Conservation (phyloP, 2,888 invertebrate species). For the Euplagia quadripunctaria region DNA sequence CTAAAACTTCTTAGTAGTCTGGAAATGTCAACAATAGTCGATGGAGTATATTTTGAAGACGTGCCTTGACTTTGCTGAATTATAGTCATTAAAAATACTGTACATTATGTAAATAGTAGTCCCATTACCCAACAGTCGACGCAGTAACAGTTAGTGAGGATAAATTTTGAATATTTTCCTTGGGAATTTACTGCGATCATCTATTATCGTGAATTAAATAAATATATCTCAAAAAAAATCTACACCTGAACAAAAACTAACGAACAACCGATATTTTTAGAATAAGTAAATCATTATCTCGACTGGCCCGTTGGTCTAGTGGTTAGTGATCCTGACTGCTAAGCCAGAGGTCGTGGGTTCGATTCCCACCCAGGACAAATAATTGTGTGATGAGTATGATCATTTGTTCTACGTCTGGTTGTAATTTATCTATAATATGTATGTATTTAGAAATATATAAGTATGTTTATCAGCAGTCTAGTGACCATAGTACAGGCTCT, state of each 20-base stretch:
- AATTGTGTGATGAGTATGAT: too few species aligned
- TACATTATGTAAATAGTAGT: background rate
- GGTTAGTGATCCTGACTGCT: too few species aligned
- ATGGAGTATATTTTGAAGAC: background rate
- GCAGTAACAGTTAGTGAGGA: background rate
- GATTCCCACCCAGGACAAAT: too few species aligned
- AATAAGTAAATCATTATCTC: background rate
- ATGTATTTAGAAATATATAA: too few species aligned
- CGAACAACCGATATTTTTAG: background rate
- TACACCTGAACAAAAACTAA: background rate
- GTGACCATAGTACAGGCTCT: too few species aligned
- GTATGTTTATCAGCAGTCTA: too few species aligned
- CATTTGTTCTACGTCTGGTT: too few species aligned
- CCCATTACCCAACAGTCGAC: background rate
- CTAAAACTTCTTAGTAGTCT: conserved; percentile 3
- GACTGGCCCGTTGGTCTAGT: too few species aligned
- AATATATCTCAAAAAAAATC: background rate
- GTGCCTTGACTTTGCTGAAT: background rate
- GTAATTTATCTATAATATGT: too few species aligned
- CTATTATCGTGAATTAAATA: background rate
- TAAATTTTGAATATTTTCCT: background rate
- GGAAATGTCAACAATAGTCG: background rate
- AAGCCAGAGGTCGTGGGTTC: too few species aligned
- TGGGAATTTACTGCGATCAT: background rate
- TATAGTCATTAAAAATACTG: background rate